Evolutionary conservation across 2,888 invertebrate species (phyloP), one percentile per base, ranked within the genome.

Genomic region (Cephalotes varians): DNA sequence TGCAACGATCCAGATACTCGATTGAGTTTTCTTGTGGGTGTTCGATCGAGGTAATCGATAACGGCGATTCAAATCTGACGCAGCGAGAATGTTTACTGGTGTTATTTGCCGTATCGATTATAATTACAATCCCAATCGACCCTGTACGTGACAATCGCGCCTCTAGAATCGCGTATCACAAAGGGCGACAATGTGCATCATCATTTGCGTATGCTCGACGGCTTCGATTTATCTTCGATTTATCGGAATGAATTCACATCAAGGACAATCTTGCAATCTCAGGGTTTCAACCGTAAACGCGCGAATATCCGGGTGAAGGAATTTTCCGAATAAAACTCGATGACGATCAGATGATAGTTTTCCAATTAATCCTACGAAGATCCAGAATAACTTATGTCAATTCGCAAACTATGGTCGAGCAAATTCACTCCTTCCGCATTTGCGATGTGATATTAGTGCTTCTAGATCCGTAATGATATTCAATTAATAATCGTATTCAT

Each of bases 101-200:
- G 12, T 49, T 73, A 18, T 40, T 76, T 54, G 9, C 67, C 37
- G 40, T 9, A 40, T 67, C 40, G 67, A 34, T 71, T 69, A 77
- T 40, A 31, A 34, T 77, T 40, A 49, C n/a, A n/a, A 34, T 73
- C 73, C 56, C 56, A 58, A 72, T 80, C 73, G n/a, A 73, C n/a
- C 49, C 40, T 51, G 82, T 82, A 85, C 69, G 81, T 82, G 79
- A 85, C 86, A 90, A 90, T 88, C 84, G 86, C 54, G 85, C 86
- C 87, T 90, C 87, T 88, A 90, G 87, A 90, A 85, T 90, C 83
- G 83, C 85, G 85, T 90, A 90, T 90, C 88, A 90, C 90, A 88
- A 90, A 83, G 84, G 80, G 82, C 84, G 76, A 77, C 56, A 21
- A 54, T 69, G 54, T 54, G 54, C 56, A 77, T 69, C 71, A 77